Percentiles rank a stretch among this genome's conserved stretches.
phyloP scores from a whole-genome alignment of 2,113 vertebrate species.

The Phaethornis superciliosus region DNA sequence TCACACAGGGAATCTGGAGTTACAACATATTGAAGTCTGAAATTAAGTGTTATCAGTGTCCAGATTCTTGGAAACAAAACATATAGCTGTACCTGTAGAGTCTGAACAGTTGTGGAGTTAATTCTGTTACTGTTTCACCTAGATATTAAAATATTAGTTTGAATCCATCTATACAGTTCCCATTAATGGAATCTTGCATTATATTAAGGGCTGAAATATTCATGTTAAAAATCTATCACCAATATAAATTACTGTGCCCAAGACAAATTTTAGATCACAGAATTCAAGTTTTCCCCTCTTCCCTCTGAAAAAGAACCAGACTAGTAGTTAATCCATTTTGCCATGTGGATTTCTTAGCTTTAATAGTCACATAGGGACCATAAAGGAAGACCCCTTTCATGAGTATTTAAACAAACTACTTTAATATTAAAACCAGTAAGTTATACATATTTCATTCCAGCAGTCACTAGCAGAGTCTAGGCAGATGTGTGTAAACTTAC shows the following conservation, averaged over 20 bases:
- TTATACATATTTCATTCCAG: neutral
- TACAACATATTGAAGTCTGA: neutral
- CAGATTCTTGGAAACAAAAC: neutral
- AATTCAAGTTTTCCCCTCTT: neutral
- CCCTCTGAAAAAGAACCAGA: neutral
- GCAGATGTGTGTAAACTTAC: neutral
- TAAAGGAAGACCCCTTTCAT: rapidly evolving
- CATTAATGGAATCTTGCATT: neutral
- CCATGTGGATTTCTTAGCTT: neutral
- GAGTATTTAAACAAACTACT: neutral
- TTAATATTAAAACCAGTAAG: neutral
- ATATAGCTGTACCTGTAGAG: neutral
- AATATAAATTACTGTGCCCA: neutral
- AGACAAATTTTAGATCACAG: neutral
- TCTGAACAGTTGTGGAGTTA: neutral
- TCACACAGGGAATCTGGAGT: neutral
- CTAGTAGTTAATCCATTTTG: neutral
- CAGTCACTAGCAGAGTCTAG: neutral
- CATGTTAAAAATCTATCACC: neutral
- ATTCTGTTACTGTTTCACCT: neutral
- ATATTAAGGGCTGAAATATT: neutral
- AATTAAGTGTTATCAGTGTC: neutral
- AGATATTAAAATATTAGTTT: neutral
- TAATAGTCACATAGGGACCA: neutral
- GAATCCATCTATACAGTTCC: neutral